These are phyloP conservation scores for Melanostoma mellinum DNA, from an alignment of 2,888 invertebrate species.

Conservation along the genomic window DNA sequence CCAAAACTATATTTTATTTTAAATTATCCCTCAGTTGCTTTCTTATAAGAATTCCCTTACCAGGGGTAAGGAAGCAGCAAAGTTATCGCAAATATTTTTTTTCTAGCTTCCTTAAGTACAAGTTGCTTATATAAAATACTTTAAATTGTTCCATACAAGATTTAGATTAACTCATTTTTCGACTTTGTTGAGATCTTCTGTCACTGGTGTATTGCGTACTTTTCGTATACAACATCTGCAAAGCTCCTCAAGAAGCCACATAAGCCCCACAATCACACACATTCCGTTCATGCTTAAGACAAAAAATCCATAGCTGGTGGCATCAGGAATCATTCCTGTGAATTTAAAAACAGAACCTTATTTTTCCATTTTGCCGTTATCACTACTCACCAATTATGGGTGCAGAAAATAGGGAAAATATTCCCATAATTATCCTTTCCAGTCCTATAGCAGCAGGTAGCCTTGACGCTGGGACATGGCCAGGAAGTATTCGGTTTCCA, in stretches of 20 bases:
- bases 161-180: conserved; percentile 1
- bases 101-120: too few species aligned
- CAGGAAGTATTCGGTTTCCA: conserved; percentile 86
- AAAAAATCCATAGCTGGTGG: conserved; percentile 75
- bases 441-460: conserved; percentile 86
- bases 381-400: conserved; percentile 2
- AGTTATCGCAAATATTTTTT: too few species aligned
- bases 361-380: not conserved
- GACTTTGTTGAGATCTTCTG: not conserved
- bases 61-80: too few species aligned
- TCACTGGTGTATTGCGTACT: not conserved
- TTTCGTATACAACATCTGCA: not conserved
- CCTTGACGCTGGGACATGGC: conserved; percentile 85
- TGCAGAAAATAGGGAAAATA: conserved; percentile 82
- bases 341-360: not conserved
- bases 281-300: conserved; percentile 27
- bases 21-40: too few species aligned
- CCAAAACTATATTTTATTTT: too few species aligned
- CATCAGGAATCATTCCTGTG: conserved; percentile 77
- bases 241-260: conserved; percentile 27
- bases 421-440: conserved; percentile 85
- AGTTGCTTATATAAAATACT: too few species aligned
- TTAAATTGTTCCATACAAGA: too few species aligned
- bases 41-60: too few species aligned
- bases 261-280: conserved; percentile 9